Conservation (phyloP, 2,888 invertebrate genomes). For the Parapristionchus giblindavisi region DNA sequence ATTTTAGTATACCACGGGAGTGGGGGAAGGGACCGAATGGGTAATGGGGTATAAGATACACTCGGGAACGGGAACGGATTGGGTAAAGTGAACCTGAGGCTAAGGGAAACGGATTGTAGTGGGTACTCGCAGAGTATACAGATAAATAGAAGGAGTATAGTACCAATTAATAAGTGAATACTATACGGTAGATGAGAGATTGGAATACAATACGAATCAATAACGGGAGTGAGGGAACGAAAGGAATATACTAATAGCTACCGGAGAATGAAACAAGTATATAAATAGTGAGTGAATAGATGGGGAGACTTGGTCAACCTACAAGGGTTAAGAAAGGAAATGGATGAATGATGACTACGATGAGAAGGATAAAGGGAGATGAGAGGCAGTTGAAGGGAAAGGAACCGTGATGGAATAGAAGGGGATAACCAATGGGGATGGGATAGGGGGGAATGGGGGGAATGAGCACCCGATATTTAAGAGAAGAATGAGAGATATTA, state of each 20-base stretch:
- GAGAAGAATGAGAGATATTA: not conserved
- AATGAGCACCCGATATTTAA: not conserved
- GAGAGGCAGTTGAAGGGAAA: not conserved
- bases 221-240: no score
- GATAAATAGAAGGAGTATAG: no score
- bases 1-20: no score
- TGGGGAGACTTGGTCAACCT: no score
- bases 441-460: not conserved
- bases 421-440: slow-evolving; percentile 13
- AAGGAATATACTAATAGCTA: no score
- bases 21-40: no score
- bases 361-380: not conserved
- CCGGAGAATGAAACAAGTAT: not conserved
- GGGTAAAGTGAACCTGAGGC: no score
- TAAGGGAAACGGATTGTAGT: no score
- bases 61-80: no score
- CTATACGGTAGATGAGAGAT: slow-evolving; percentile 4
- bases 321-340: not conserved
- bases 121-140: no score
- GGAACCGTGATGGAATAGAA: slow-evolving; percentile 1
- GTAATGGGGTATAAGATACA: no score
- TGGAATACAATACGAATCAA: slow-evolving; percentile 9
- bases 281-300: slow-evolving; percentile 6
- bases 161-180: no score
- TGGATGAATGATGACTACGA: not conserved